Evolutionary conservation across 1,140 invertebrate species (phyloP).

Genomic region (Mactra quadrangularis): DNA sequence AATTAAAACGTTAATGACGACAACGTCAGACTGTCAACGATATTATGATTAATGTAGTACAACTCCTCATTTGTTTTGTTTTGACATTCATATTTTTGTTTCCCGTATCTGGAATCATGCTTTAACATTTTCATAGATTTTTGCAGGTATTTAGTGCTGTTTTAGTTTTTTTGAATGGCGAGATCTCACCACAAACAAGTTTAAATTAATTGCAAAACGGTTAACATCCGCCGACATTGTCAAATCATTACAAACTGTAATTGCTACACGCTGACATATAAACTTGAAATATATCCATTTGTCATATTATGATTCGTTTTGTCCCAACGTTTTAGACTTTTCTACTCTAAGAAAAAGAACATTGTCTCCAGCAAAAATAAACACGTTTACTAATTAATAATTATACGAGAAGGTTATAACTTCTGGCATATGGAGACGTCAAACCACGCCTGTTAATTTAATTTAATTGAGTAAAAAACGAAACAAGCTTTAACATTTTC

Average conservation of each 20-base stretch:
- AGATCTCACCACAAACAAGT: slow-evolving; percentile 21
- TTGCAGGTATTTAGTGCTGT: slow-evolving; percentile 25
- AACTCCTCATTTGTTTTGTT: slow-evolving; percentile 10
- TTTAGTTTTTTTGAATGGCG: slow-evolving; percentile 1
- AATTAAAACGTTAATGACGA: no score
- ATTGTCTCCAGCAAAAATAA: no score
- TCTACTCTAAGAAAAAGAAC: neutral
- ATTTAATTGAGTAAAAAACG: no score
- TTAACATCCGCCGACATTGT: slow-evolving; percentile 38
- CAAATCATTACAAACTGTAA: slow-evolving; percentile 23
- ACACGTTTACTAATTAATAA: no score
- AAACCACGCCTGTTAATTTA: no score
- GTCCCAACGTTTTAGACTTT: neutral
- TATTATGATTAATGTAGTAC: slow-evolving; percentile 17
- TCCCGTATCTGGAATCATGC: slow-evolving; percentile 37
- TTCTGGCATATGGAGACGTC: no score
- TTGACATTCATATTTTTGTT: slow-evolving; percentile 34
- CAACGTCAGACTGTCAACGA: slow-evolving; percentile 14
- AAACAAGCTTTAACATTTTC: no score
- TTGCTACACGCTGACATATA: slow-evolving; percentile 16
- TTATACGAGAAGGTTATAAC: no score
- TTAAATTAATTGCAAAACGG: slow-evolving; percentile 32
- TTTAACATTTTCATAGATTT: slow-evolving; percentile 34
- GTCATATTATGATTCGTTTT: slow-evolving; percentile 17
- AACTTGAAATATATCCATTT: neutral